These are phyloP conservation scores for Proteles cristata DNA, from an alignment of 2,113 vertebrate genomes.

Conservation along the genomic window DNA sequence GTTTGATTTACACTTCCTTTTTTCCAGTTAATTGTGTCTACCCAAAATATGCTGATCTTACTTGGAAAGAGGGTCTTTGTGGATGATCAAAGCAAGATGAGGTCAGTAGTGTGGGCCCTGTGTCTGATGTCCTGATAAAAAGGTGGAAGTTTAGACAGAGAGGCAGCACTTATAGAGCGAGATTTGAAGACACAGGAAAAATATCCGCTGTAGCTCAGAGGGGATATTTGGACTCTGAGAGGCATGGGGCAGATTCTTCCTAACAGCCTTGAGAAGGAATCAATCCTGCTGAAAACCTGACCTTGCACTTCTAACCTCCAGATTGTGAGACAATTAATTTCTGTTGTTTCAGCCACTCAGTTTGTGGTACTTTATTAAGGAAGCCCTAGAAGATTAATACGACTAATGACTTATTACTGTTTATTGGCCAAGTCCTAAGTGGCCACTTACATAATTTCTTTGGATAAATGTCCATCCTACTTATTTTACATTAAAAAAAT, in stretches of 20 bases:
- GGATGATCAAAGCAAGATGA: background rate
- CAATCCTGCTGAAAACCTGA: background rate
- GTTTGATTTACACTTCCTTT: background rate
- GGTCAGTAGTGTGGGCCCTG: background rate
- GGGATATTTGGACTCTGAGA: too few relatives aligned
- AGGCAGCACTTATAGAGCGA: background rate
- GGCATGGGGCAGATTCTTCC: too few relatives aligned
- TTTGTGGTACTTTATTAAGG: background rate
- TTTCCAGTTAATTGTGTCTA: background rate
- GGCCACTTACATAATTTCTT: background rate
- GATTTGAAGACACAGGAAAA: background rate
- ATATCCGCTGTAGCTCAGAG: background rate
- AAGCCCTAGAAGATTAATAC: background rate
- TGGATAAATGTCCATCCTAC: background rate
- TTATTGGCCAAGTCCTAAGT: background rate
- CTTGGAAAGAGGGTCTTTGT: background rate
- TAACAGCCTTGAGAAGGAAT: background rate
- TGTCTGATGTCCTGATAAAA: background rate
- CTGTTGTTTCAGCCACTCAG: background rate
- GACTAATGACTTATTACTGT: background rate
- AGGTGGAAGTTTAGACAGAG: background rate
- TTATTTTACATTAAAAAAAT: background rate
- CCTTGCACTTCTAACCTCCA: background rate
- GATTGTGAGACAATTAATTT: background rate
- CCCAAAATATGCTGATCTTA: background rate